A percentile compares a stretch with the other conserved stretches of the same genome.
phyloP scores from a whole-genome alignment of 37 sponge, comb jelly and placozoan species.

The Agelas oroides region DNA sequence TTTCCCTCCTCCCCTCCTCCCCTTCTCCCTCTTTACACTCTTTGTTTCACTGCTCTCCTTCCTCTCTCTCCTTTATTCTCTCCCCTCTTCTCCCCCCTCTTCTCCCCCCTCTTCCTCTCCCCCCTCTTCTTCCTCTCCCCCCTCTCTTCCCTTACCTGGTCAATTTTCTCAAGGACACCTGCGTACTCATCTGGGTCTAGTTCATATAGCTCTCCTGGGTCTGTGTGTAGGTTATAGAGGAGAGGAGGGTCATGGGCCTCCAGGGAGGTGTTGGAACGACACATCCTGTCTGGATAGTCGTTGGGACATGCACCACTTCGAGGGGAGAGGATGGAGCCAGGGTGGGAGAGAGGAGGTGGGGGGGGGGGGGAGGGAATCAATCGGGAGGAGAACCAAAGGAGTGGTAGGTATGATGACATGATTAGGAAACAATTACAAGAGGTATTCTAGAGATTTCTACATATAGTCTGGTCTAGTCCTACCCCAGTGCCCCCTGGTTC shows the following conservation, averaged over 20 bases:
- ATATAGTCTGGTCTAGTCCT: too few species aligned
- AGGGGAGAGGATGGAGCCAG: not conserved
- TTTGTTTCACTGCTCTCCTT: too few species aligned
- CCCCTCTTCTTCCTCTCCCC: too few species aligned
- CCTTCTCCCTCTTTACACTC: too few species aligned
- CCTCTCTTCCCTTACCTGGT: constrained; percentile 27
- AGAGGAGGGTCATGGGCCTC: constrained; percentile 56
- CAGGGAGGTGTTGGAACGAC: constrained; percentile 29
- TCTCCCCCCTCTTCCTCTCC: too few species aligned
- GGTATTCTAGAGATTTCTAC: too few species aligned
- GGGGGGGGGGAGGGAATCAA: not conserved
- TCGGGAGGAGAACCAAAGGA: not conserved
- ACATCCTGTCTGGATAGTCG: constrained; percentile 43
- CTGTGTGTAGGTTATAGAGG: constrained; percentile 57
- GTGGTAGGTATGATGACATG: not conserved
- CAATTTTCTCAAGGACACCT: constrained; percentile 18
- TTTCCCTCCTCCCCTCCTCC: not conserved
- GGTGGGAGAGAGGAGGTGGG: not conserved
- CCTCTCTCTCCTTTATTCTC: too few species aligned
- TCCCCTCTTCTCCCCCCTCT: too few species aligned
- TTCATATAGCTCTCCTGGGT: constrained; percentile 56
- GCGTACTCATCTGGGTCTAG: constrained; percentile 31
- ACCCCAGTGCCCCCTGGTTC: too few species aligned
- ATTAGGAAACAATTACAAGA: too few species aligned
- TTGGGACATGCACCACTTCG: constrained; percentile 24